Evolutionary conservation across 2,888 invertebrate genomes (phyloP).

Genomic region (Strigamia maritima): DNA sequence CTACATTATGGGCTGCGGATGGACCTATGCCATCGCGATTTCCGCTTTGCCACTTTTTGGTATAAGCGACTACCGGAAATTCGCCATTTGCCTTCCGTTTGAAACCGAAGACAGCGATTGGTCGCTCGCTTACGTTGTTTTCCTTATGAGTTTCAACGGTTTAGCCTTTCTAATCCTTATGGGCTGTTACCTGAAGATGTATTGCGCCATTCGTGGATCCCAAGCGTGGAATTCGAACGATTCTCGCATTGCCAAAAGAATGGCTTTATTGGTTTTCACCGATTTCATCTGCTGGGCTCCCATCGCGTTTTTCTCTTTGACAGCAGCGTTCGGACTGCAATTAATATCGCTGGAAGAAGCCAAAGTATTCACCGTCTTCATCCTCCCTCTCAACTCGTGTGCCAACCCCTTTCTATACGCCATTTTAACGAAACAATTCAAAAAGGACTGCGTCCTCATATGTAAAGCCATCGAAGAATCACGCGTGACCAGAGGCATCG

Average conservation of each 20-base stretch:
- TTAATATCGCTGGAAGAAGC: conserved; percentile 91
- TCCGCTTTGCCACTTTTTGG: conserved; percentile 85
- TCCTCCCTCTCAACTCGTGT: conserved; percentile 91
- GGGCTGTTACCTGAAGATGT: conserved; percentile 96
- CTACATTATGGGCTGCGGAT: conserved; percentile 88
- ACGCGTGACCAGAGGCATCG: conserved; percentile 80
- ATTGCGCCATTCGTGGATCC: conserved; percentile 93
- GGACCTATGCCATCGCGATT: conserved; percentile 82
- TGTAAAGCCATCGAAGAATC: conserved; percentile 96
- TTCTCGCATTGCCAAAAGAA: conserved; percentile 89
- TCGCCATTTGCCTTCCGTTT: conserved; percentile 94
- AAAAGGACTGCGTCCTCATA: conserved; percentile 92
- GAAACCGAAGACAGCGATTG: conserved; percentile 71
- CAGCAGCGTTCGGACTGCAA: conserved; percentile 86
- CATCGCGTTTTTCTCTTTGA: conserved; percentile 90
- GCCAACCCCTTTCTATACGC: conserved; percentile 98
- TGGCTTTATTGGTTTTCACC: conserved; percentile 94
- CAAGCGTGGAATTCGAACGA: conserved; percentile 95
- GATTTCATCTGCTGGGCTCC: conserved; percentile 98
- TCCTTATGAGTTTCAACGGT: conserved; percentile 87
- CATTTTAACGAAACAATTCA: conserved; percentile 95
- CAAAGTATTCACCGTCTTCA: conserved; percentile 91
- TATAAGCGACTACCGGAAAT: conserved; percentile 91
- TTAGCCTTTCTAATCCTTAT: conserved; percentile 90
- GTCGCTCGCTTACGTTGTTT: conserved; percentile 82